Percentiles rank a stretch among this genome's conserved stretches.
phyloP scores from a whole-genome alignment of 2,113 vertebrate genomes.

The Lates calcarifer region DNA sequence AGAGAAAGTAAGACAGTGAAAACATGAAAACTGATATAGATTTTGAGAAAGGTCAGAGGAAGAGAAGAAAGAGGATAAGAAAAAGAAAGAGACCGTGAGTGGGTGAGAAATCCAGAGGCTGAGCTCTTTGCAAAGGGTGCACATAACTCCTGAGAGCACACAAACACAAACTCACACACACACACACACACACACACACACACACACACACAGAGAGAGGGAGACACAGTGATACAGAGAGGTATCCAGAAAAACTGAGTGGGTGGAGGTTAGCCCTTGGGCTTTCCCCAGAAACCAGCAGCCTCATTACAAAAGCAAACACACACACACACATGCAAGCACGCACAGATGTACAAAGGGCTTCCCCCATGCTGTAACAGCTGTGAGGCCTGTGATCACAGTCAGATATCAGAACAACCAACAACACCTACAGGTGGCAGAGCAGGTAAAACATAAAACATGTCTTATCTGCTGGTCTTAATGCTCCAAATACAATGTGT shows the following conservation, averaged over 20 bases:
- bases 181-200: not conserved
- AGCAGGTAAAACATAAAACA: slow-evolving; percentile 33
- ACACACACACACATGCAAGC: slow-evolving; percentile 57
- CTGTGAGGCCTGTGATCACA: slow-evolving; percentile 64
- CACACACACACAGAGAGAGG: slow-evolving; percentile 29
- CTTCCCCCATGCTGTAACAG: slow-evolving; percentile 67
- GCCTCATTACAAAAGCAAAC: slow-evolving; percentile 77
- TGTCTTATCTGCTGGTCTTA: slow-evolving; percentile 29
- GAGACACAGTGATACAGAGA: slow-evolving; percentile 48
- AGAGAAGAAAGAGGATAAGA: not conserved
- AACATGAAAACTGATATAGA: slow-evolving; percentile 31
- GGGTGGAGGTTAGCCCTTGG: slow-evolving; percentile 78
- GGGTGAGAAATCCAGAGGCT: slow-evolving; percentile 27
- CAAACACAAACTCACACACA: slow-evolving; percentile 7
- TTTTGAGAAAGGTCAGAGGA: slow-evolving; percentile 32
- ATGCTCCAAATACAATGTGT: not conserved
- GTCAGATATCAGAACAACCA: slow-evolving; percentile 54
- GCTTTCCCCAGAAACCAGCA: slow-evolving; percentile 76
- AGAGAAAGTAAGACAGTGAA: slow-evolving; percentile 6
- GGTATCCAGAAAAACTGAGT: slow-evolving; percentile 73
- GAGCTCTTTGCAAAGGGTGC: slow-evolving; percentile 10
- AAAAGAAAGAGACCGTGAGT: not conserved
- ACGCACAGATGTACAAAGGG: slow-evolving; percentile 64
- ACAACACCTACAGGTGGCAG: slow-evolving; percentile 51
- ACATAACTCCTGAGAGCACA: slow-evolving; percentile 4